Percentiles rank a stretch among this genome's conserved stretches.
Conservation (phyloP, 2,797 vertebrate species). For the Scarus forsteni region DNA sequence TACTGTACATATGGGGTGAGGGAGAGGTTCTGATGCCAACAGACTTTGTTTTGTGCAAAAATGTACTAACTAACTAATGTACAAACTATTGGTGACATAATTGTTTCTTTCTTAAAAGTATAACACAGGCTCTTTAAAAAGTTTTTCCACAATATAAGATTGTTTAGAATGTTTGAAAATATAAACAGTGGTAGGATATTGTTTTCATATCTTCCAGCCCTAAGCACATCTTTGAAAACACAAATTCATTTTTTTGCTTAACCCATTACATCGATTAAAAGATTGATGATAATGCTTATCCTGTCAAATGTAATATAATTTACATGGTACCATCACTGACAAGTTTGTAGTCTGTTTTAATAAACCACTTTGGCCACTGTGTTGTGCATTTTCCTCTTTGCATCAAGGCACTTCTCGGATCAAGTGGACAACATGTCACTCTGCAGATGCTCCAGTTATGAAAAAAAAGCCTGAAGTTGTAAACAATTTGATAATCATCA, state of each 20-base stretch:
- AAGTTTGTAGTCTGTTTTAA: not conserved
- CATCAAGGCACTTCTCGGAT: not conserved
- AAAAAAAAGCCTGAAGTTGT: slow-evolving; percentile 1
- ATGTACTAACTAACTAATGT: too few relatives aligned
- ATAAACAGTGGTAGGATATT: too few relatives aligned
- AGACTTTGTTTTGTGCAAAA: too few relatives aligned
- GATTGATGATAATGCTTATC: not conserved
- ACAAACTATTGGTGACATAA: too few relatives aligned
- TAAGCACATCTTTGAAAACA: not conserved
- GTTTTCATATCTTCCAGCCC: too few relatives aligned
- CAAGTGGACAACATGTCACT: not conserved
- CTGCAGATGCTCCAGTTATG: not conserved
- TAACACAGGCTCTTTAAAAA: too few relatives aligned
- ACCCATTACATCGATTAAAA: not conserved
- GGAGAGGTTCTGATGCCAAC: too few relatives aligned
- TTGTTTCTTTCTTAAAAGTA: too few relatives aligned
- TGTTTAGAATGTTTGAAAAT: too few relatives aligned
- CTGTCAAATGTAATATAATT: not conserved
- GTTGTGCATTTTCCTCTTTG: not conserved
- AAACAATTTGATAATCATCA: slow-evolving; percentile 5
- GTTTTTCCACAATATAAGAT: too few relatives aligned
- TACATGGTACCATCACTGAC: not conserved
- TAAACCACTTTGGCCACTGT: not conserved
- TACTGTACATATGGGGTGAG: too few relatives aligned
- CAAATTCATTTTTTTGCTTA: not conserved